Conservation (phyloP, 2,797 vertebrate species). For the Eulemur albifrons region DNA sequence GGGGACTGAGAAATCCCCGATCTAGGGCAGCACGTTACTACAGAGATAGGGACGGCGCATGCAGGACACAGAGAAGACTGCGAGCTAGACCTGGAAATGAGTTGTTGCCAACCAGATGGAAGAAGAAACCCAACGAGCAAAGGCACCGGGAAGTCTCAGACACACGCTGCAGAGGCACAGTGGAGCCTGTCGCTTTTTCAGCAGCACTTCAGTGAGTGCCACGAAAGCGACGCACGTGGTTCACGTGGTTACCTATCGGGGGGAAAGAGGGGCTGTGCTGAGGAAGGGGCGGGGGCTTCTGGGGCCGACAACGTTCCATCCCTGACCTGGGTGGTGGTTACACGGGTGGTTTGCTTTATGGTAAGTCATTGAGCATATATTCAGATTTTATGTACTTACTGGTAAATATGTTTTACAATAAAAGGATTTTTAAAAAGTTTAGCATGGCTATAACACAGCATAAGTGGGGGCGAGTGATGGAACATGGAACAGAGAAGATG, state of each 20-base stretch:
- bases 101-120: too few species aligned
- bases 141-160: too few species aligned
- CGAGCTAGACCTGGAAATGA: too few species aligned
- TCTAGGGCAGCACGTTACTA: background rate
- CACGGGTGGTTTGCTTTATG: too few species aligned
- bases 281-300: background rate
- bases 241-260: rapidly evolving
- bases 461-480: too few species aligned
- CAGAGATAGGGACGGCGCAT: rapidly evolving
- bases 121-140: rapidly evolving
- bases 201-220: rapidly evolving
- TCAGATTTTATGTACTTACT: background rate
- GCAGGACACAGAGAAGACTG: too few species aligned
- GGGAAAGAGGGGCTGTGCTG: too few species aligned
- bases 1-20: rapidly evolving
- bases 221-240: rapidly evolving
- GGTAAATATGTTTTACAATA: background rate
- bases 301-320: rapidly evolving
- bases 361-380: background rate
- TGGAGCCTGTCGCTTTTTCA: background rate
- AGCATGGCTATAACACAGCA: background rate
- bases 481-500: background rate
- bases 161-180: rapidly evolving
- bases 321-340: background rate
- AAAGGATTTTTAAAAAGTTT: background rate